Percentiles rank a stretch among this genome's conserved stretches.
Evolutionary conservation across 2,888 invertebrate species (phyloP).

Genomic region (Gortyna flavago): DNA sequence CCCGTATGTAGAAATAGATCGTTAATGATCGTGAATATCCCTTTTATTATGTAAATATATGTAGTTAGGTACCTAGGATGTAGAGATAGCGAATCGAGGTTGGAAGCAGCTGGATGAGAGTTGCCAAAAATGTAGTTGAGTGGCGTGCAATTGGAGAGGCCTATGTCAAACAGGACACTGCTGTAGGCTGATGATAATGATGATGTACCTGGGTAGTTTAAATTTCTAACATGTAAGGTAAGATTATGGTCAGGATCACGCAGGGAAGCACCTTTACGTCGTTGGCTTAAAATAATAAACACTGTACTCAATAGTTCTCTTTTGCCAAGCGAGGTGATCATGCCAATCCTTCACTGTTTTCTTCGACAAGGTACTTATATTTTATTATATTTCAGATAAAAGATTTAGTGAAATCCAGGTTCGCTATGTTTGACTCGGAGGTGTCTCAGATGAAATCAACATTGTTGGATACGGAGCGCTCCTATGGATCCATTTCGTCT

Average conservation of each 20-base stretch:
- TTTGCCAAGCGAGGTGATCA: background rate
- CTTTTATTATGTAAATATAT: background rate
- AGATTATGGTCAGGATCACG: background rate
- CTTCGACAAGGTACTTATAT: background rate
- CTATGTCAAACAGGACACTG: background rate
- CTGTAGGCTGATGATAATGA: background rate
- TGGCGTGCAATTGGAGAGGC: background rate
- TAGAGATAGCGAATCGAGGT: background rate
- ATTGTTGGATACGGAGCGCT: background rate
- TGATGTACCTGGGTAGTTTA: background rate
- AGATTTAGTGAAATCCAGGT: constrained; percentile 75
- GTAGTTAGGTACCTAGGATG: background rate
- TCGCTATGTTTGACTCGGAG: constrained; percentile 47
- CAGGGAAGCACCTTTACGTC: background rate
- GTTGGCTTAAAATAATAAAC: background rate
- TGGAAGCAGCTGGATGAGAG: background rate
- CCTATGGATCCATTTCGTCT: constrained; percentile 18
- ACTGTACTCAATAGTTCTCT: background rate
- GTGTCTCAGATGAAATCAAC: constrained; percentile 1
- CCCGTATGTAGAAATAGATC: background rate
- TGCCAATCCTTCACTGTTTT: background rate
- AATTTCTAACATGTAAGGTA: background rate
- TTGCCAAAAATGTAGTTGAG: background rate
- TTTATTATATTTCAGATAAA: constrained; percentile 68
- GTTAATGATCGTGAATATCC: background rate